Percentiles rank a stretch among this genome's conserved stretches.
Evolutionary conservation across 2,888 invertebrate species (phyloP).

Genomic region (Andrena dorsata): DNA sequence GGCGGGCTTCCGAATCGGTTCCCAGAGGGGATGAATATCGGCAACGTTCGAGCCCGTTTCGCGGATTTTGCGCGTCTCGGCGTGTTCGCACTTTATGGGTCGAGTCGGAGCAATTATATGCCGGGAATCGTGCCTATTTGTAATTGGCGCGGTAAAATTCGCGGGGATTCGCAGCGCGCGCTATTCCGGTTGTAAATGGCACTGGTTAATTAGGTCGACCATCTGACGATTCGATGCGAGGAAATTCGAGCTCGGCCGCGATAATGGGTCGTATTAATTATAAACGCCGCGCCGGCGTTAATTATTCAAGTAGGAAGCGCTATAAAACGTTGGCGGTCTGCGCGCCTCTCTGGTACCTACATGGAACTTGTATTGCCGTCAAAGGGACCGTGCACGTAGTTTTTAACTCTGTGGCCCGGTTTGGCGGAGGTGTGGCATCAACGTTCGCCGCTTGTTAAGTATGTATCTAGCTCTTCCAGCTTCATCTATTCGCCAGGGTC

Average conservation of each 20-base stretch:
- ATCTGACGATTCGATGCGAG: constrained; percentile 68
- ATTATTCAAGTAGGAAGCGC: constrained; percentile 64
- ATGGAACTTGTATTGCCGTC: constrained; percentile 19
- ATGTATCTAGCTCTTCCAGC: background rate
- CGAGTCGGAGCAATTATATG: background rate
- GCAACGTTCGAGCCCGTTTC: background rate
- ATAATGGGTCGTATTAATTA: constrained; percentile 72
- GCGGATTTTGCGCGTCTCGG: background rate
- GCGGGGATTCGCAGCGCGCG: constrained; percentile 53
- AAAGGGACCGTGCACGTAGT: constrained; percentile 14
- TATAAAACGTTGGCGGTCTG: constrained; percentile 17
- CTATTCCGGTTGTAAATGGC: constrained; percentile 67
- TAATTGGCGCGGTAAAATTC: constrained; percentile 57
- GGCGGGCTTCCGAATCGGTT: background rate
- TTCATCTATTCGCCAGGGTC: constrained; percentile 20
- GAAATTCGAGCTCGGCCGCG: constrained; percentile 60
- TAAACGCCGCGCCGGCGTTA: constrained; percentile 64
- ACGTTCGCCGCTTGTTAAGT: background rate
- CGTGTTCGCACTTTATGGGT: background rate
- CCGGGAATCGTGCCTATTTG: constrained; percentile 38
- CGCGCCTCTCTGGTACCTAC: background rate
- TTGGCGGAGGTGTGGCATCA: background rate
- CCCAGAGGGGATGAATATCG: background rate
- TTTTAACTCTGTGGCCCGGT: constrained; percentile 28
- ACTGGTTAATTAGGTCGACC: constrained; percentile 71